These are phyloP conservation scores for Luffia ferchaultella DNA, from an alignment of 2,888 invertebrate genomes.

Conservation along the genomic window DNA sequence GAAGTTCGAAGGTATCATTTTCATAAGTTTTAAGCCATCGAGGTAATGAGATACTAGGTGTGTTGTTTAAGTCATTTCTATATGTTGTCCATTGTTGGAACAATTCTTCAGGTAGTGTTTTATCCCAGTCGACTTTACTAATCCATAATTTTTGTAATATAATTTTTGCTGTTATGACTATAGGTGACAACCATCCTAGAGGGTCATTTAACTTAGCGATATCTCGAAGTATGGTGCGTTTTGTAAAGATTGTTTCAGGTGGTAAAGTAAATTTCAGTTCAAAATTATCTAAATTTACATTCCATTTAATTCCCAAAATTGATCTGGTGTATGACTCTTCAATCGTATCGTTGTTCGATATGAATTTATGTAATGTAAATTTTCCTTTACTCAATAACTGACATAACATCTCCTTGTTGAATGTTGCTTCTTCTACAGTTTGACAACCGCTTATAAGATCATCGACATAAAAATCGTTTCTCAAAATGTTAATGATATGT, in stretches of 20 bases:
- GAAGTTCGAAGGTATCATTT: slow-evolving; percentile 10
- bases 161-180: slow-evolving; percentile 14
- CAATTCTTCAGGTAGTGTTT: slow-evolving; percentile 8
- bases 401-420: slow-evolving; percentile 15
- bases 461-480: slow-evolving; percentile 4
- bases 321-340: too few species aligned
- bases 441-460: slow-evolving; percentile 17
- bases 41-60: slow-evolving; percentile 11
- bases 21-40: slow-evolving; percentile 10
- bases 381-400: slow-evolving; percentile 19
- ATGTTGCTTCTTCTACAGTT: slow-evolving; percentile 2
- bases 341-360: too few species aligned
- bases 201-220: slow-evolving; percentile 20
- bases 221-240: slow-evolving; percentile 17
- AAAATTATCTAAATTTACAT: slow-evolving; percentile 15
- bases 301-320: slow-evolving; percentile 19
- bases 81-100: slow-evolving; percentile 11
- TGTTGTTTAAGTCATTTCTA: slow-evolving; percentile 7
- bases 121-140: slow-evolving; percentile 14
- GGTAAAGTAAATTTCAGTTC: slow-evolving; percentile 14
- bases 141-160: too few species aligned
- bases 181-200: slow-evolving; percentile 20
- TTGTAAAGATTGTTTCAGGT: too few species aligned
- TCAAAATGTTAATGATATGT: slow-evolving; percentile 12
- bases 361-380: slow-evolving; percentile 24